These are phyloP conservation scores for Salvator merianae DNA, from an alignment of 2,113 vertebrate genomes.

Conservation along the genomic window DNA sequence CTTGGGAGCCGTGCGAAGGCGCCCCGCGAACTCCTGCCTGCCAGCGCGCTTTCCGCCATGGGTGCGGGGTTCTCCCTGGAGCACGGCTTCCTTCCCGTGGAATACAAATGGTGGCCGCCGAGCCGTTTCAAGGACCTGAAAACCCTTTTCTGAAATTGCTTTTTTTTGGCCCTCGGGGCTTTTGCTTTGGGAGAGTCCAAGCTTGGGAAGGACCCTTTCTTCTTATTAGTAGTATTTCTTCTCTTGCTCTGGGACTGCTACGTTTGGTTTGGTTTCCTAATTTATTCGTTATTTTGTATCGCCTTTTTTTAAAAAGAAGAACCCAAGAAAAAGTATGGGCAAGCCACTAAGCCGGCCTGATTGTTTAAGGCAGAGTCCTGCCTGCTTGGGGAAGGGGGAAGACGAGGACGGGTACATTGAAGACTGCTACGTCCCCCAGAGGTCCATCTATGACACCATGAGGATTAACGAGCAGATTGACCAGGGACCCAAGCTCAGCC, in stretches of 20 bases:
- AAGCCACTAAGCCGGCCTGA: constrained; percentile 97
- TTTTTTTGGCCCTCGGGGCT: neutral
- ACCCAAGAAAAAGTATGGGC: constrained; percentile 81
- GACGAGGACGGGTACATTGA: constrained; percentile 98
- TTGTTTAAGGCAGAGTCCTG: constrained; percentile 94
- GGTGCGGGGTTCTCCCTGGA: neutral
- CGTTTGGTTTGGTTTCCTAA: neutral
- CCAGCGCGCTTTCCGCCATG: neutral
- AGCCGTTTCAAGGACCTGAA: constrained; percentile 12
- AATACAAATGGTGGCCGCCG: neutral
- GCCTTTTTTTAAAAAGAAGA: neutral
- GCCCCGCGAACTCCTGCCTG: neutral
- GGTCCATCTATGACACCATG: constrained; percentile 99
- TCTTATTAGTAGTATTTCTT: no score
- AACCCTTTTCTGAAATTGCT: neutral
- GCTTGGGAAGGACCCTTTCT: no score
- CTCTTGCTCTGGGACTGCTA: neutral
- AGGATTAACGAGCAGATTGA: constrained; percentile 99
- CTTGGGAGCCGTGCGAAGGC: constrained; percentile 8
- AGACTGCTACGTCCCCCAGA: constrained; percentile 98
- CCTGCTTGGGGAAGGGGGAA: constrained; percentile 94
- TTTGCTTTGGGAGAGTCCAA: no score
- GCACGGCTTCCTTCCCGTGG: neutral
- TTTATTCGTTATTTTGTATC: neutral
- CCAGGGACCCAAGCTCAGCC: constrained; percentile 92